Evolutionary conservation across 1,140 invertebrate species (phyloP).

Genomic region (Penaeus indicus): DNA sequence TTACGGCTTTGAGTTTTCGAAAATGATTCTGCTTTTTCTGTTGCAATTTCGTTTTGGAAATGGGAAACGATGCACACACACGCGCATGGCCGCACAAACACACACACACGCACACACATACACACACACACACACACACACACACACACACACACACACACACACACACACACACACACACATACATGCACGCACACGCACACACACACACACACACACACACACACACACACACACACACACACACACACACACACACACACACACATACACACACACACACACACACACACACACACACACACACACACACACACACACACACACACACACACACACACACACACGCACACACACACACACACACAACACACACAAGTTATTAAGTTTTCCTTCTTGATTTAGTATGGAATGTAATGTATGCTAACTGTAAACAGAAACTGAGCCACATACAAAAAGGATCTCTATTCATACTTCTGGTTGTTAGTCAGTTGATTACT

Average conservation of each 20-base stretch:
- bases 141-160: conserved; percentile 20
- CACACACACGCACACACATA: conserved; percentile 1
- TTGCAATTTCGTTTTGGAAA: too few relatives aligned
- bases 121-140: conserved; percentile 16
- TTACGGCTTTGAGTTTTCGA: too few relatives aligned
- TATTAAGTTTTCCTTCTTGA: background rate
- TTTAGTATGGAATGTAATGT: background rate
- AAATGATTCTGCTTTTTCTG: too few relatives aligned
- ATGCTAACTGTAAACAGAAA: background rate
- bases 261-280: background rate
- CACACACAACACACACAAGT: conserved; percentile 5
- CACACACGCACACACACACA: background rate
- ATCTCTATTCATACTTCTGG: background rate
- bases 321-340: background rate
- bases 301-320: background rate
- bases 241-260: conserved; percentile 20
- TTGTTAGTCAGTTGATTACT: too few relatives aligned
- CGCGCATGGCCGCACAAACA: background rate
- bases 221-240: conserved; percentile 16
- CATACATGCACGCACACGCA: background rate
- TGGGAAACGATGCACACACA: background rate
- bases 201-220: conserved; percentile 7
- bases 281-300: background rate
- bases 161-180: background rate
- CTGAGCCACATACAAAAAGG: background rate